Evolutionary conservation across 2,888 invertebrate species (phyloP).

Genomic region (Agriopis marginaria): DNA sequence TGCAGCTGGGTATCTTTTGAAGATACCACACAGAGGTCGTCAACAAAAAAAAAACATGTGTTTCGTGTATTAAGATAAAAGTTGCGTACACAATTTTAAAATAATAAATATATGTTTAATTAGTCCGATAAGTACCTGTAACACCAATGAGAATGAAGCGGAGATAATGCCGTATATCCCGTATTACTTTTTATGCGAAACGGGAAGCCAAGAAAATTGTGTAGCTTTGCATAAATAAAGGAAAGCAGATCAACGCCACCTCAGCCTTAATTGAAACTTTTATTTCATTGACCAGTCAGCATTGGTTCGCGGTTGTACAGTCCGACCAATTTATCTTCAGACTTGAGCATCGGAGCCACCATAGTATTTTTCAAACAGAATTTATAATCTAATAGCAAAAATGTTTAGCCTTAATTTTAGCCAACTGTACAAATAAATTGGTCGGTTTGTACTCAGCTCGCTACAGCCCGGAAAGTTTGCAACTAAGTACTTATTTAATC

Average conservation of each 20-base stretch:
- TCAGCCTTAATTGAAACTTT: conserved; percentile 1
- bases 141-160: too few relatives aligned
- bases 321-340: background rate
- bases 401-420: background rate
- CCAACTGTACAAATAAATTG: background rate
- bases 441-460: conserved; percentile 3
- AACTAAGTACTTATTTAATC: conserved; percentile 14
- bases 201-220: background rate
- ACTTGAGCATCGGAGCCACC: background rate
- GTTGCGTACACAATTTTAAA: too few relatives aligned
- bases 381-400: background rate
- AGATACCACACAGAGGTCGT: too few relatives aligned
- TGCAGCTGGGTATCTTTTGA: too few relatives aligned
- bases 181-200: background rate
- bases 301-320: background rate
- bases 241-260: background rate
- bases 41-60: too few relatives aligned
- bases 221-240: too few relatives aligned
- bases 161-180: too few relatives aligned
- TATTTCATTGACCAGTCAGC: background rate
- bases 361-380: too few relatives aligned
- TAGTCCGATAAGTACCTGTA: too few relatives aligned
- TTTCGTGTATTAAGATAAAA: too few relatives aligned
- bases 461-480: conserved; percentile 4
- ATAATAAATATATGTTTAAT: too few relatives aligned